These are phyloP conservation scores for Drosophila prosaltans DNA, from an alignment of 1,140 invertebrate genomes.

Conservation along the genomic window DNA sequence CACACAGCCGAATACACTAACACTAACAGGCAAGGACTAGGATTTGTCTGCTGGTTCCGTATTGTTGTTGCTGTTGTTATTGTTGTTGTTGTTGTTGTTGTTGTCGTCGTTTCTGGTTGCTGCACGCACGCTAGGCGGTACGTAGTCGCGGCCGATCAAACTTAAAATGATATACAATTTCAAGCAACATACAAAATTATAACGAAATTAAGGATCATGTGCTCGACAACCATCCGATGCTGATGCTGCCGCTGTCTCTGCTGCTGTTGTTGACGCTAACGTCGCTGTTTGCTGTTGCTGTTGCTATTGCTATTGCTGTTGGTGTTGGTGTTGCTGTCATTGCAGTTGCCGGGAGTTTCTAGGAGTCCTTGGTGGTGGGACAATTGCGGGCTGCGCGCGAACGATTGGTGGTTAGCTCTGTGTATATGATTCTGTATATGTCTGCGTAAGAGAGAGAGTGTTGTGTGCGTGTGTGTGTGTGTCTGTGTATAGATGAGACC, in stretches of 20 bases:
- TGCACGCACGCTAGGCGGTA: slow-evolving; percentile 73
- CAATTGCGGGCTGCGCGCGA: slow-evolving; percentile 75
- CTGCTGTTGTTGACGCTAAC: slow-evolving; percentile 19
- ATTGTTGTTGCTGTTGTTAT: slow-evolving; percentile 26
- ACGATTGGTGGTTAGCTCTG: slow-evolving; percentile 74
- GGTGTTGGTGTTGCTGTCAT: slow-evolving; percentile 25
- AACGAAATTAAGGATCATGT: slow-evolving; percentile 84
- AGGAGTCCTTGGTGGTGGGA: slow-evolving; percentile 44
- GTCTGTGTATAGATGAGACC: slow-evolving; percentile 51
- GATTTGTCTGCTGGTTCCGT: slow-evolving; percentile 5
- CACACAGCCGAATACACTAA: not conserved
- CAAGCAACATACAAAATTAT: slow-evolving; percentile 83
- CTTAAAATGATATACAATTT: slow-evolving; percentile 83
- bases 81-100: slow-evolving; percentile 32
- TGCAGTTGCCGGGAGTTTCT: slow-evolving; percentile 11
- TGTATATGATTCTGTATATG: slow-evolving; percentile 2
- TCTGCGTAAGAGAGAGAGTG: not conserved
- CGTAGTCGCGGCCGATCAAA: slow-evolving; percentile 83
- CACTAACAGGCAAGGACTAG: not conserved
- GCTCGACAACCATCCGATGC: slow-evolving; percentile 50
- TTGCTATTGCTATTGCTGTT: slow-evolving; percentile 30
- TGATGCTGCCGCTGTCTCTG: slow-evolving; percentile 39
- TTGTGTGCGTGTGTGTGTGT: slow-evolving; percentile 14
- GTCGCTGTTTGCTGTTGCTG: slow-evolving; percentile 23
- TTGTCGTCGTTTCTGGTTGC: slow-evolving; percentile 23